A percentile compares a stretch with the other conserved stretches of the same genome.
Conservation (phyloP, 53 echinoderm and acorn worm species). For the Henricia sp. region DNA sequence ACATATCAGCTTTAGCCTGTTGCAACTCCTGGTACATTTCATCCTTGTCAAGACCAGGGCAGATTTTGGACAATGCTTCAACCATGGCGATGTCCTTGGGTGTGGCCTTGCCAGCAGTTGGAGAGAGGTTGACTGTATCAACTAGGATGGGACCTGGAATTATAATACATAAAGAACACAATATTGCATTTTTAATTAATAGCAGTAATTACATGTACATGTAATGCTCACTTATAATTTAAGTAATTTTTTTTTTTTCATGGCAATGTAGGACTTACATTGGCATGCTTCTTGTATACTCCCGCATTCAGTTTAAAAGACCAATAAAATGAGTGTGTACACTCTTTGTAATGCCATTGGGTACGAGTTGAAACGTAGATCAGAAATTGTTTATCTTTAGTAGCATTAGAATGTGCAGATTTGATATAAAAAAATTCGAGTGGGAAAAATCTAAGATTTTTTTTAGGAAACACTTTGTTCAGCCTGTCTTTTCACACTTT, state of each 20-base stretch:
- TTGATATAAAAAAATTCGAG: too few relatives aligned
- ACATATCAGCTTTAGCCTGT: constrained; percentile 83
- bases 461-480: too few relatives aligned
- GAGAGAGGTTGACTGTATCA: constrained; percentile 86
- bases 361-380: too few relatives aligned
- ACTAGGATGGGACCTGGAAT: constrained; percentile 86
- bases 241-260: neutral
- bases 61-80: constrained; percentile 61
- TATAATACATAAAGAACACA: neutral
- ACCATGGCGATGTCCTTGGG: constrained; percentile 74
- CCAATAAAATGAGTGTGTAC: too few relatives aligned
- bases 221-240: neutral
- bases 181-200: neutral
- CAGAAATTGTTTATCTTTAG: too few relatives aligned
- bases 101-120: constrained; percentile 73
- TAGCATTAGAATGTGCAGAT: too few relatives aligned
- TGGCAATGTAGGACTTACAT: neutral
- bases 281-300: too few relatives aligned
- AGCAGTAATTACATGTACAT: neutral
- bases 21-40: constrained; percentile 77
- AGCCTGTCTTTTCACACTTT: too few relatives aligned
- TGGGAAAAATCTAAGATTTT: too few relatives aligned
- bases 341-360: too few relatives aligned
- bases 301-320: too few relatives aligned
- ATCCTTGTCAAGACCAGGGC: constrained; percentile 69